A percentile compares a stretch with the other conserved stretches of the same genome.
Evolutionary conservation across 2,113 vertebrate species (phyloP).

Genomic region (Sporophila hypoxantha): DNA sequence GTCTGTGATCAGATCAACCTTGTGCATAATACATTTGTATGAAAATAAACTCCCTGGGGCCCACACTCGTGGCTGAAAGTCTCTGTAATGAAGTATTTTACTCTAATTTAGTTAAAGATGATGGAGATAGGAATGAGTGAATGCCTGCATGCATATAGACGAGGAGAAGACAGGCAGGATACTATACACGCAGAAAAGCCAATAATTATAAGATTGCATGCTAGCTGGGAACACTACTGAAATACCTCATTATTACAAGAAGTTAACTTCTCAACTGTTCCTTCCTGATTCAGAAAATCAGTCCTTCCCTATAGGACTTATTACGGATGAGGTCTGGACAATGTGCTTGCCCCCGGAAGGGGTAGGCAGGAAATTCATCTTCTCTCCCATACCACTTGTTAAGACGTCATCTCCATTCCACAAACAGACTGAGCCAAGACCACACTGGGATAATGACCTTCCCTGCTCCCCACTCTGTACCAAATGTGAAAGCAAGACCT

Average conservation of each 20-base stretch:
- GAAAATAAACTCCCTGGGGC: constrained; percentile 69
- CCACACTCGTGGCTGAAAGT: constrained; percentile 57
- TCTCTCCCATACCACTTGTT: background rate
- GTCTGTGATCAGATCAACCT: constrained; percentile 74
- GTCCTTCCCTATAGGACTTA: background rate
- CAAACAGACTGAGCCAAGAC: background rate
- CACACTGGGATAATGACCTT: background rate
- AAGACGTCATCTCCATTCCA: background rate
- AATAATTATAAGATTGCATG: background rate
- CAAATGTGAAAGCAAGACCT: background rate
- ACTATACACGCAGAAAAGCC: background rate
- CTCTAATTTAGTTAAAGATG: constrained; percentile 72
- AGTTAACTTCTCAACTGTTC: background rate
- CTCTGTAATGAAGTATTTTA: constrained; percentile 71
- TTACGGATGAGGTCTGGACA: background rate
- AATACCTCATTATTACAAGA: background rate
- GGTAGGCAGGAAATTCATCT: background rate
- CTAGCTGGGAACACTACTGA: background rate
- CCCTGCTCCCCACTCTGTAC: background rate
- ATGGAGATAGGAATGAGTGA: constrained; percentile 54
- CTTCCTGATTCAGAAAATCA: background rate
- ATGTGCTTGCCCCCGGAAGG: background rate
- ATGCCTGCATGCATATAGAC: constrained; percentile 5
- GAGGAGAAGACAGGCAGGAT: background rate
- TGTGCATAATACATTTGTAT: constrained; percentile 74